phyloP scores from a whole-genome alignment of 64 coral and sea anemone species.

The Hydrozoanthus tunicans region DNA sequence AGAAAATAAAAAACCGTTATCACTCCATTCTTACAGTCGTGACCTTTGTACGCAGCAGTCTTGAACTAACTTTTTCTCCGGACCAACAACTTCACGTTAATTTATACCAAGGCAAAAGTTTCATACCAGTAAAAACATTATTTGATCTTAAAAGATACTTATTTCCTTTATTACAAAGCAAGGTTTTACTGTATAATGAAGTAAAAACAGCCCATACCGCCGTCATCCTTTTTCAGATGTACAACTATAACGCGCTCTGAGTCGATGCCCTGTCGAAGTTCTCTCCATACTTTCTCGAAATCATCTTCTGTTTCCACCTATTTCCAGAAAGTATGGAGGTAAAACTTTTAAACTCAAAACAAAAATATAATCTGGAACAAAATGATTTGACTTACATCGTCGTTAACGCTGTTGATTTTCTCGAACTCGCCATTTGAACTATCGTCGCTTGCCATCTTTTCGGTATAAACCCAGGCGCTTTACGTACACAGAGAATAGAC shows the following conservation, averaged over 20 bases:
- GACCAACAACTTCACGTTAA: too few relatives aligned
- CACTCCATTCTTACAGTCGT: too few relatives aligned
- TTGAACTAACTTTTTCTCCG: too few relatives aligned
- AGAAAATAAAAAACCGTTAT: too few relatives aligned
- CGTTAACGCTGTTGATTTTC: slow-evolving; percentile 45
- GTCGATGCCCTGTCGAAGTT: slow-evolving; percentile 47
- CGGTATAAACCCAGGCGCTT: slow-evolving; percentile 4
- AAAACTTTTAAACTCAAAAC: not conserved
- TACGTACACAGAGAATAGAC: not conserved
- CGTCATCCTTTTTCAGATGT: slow-evolving; percentile 56
- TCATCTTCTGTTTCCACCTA: slow-evolving; percentile 53
- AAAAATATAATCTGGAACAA: not conserved
- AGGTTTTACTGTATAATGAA: too few relatives aligned
- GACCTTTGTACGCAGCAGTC: too few relatives aligned
- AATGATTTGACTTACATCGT: slow-evolving; percentile 13
- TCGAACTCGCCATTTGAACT: slow-evolving; percentile 47
- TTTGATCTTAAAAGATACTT: too few relatives aligned
- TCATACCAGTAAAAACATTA: too few relatives aligned
- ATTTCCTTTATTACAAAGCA: too few relatives aligned
- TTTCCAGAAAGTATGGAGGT: not conserved
- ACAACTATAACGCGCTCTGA: slow-evolving; percentile 54
- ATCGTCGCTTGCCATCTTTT: slow-evolving; percentile 32
- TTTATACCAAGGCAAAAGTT: too few relatives aligned
- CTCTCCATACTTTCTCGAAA: slow-evolving; percentile 57
- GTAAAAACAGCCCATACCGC: not conserved